Conservation (phyloP, 2,888 invertebrate species). For the Anodontia alba region DNA sequence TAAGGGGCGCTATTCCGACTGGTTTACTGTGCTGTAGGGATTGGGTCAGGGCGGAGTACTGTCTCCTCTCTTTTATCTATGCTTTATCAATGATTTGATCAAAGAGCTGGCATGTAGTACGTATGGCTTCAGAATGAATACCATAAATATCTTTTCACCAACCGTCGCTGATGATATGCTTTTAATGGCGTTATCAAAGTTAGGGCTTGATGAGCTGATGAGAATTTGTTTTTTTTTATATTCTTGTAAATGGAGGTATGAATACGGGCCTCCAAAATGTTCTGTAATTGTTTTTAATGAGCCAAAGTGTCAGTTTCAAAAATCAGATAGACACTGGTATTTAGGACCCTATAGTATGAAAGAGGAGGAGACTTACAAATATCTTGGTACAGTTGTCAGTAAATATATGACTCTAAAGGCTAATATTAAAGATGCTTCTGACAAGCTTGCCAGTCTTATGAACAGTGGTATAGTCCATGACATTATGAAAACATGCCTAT, state of each 20-base stretch:
- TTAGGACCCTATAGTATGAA: not conserved
- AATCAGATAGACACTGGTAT: not conserved
- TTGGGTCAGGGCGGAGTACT: not conserved
- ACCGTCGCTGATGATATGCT: constrained; percentile 39
- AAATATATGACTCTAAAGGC: not conserved
- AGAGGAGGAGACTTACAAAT: not conserved
- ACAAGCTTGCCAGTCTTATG: constrained; percentile 11
- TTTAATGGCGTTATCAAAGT: constrained; percentile 11
- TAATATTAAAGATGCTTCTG: constrained; percentile 16
- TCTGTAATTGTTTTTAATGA: constrained; percentile 23
- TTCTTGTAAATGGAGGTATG: constrained; percentile 26
- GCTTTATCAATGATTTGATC: not conserved
- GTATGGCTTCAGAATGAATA: not conserved
- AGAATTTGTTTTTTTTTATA: constrained; percentile 29
- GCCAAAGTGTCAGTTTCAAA: not conserved
- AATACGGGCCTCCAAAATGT: constrained; percentile 27
- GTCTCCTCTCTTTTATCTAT: not conserved
- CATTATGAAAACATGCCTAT: too few relatives aligned
- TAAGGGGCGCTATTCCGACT: not conserved
- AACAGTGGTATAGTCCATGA: not conserved
- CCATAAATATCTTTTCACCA: not conserved
- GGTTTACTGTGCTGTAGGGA: not conserved
- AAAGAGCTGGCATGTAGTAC: not conserved
- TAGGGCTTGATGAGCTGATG: constrained; percentile 12
- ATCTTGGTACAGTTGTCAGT: constrained; percentile 18